Evolutionary conservation across 2,888 invertebrate species (phyloP).

Genomic region (Bimastos eiseni): DNA sequence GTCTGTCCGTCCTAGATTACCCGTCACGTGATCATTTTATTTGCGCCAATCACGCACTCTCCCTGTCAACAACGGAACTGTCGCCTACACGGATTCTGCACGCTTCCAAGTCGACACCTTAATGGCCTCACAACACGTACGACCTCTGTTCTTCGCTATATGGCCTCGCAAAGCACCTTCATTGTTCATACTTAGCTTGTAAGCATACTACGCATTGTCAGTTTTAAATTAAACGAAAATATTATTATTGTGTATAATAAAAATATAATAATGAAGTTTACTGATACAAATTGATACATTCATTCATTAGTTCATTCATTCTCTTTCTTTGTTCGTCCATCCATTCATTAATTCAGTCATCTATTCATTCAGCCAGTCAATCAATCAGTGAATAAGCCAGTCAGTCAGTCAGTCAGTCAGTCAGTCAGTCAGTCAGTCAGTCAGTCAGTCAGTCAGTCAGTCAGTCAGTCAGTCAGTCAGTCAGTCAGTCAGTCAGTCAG

Average conservation of each 20-base stretch:
- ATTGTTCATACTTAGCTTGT: too few relatives aligned
- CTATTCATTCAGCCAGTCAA: not conserved
- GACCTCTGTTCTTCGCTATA: not conserved
- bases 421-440: not conserved
- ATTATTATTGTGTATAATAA: too few relatives aligned
- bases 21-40: not conserved
- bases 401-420: not conserved
- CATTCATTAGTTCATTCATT: not conserved
- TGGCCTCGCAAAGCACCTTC: too few relatives aligned
- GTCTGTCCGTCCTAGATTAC: not conserved
- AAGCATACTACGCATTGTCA: not conserved
- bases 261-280: too few relatives aligned
- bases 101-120: not conserved
- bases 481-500: not conserved
- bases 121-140: not conserved
- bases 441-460: not conserved
- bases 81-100: not conserved
- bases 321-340: not conserved
- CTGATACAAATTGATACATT: not conserved
- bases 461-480: not conserved
- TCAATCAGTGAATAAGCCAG: not conserved
- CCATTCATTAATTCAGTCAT: not conserved
- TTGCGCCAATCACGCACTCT: not conserved
- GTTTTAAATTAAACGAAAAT: too few relatives aligned
- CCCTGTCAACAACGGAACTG: not conserved